Base-by-base conservation (phyloP, 1,140 invertebrate genomes). In the Hesperophylax magnus region DNA sequence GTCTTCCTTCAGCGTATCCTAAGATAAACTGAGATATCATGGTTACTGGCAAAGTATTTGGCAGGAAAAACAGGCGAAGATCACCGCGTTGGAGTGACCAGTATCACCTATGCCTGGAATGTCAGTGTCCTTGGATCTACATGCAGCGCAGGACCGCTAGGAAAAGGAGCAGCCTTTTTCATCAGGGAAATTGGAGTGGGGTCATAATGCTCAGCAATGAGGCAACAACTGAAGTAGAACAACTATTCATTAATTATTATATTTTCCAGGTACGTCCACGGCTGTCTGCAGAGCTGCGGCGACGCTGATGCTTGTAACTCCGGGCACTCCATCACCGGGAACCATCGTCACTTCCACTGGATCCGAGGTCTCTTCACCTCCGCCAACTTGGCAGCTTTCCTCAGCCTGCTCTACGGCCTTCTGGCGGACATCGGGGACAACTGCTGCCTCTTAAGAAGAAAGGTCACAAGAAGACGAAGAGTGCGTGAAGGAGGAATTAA, bases 221-320 rank as follows among this genome's bases (percentile, higher is more conserved):
- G 53, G 53, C 3, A 17, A 56, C 18, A 8, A 56, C 54, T 8
- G 3, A 56, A n/a, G 14, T n/a, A 54, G 54, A 6, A 56, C 4
- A 20, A 58, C 24, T 56, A 58, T 75, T 20, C 1, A 58, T 31
- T 27, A 58, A 39, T 53, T 18, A 5, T 24, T 58, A 11, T 72
- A 78, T 80, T 80, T 18, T 91, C 74, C 87, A 97, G 96, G 85
- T 97, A 97, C 86, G 94, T 97, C 20, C 93, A 94, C 84, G 96
- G 96, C 52, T 97, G 96, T 86, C 92, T 97, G 11, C 96, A 97
- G 87, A 96, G 95, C 80, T 97, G 96, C 88, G 95, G 94, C 86
- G 96, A 97, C 86, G 94, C 94, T 1, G 96, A 97, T 86, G 96
- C 95, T 1, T 97, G 96, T 88, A 97, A 97, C 85, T 83, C 74